Evolutionary conservation across 2,888 invertebrate genomes (phyloP).

Genomic region (Anthophora plumipes): DNA sequence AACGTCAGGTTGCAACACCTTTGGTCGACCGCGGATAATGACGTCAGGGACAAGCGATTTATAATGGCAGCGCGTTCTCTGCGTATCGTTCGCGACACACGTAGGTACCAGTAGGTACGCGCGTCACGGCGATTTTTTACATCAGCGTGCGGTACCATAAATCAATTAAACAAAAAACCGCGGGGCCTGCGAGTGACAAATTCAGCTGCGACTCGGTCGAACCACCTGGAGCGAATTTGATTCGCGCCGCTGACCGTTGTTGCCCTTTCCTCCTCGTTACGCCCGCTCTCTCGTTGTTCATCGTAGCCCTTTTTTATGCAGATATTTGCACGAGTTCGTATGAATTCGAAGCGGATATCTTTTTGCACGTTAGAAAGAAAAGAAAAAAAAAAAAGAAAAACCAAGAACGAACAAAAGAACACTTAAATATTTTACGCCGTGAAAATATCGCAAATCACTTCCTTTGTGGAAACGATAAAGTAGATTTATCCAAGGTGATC

Average conservation of each 20-base stretch:
- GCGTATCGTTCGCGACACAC: constrained; percentile 28
- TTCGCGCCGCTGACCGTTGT: constrained; percentile 40
- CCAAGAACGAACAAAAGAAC: too few species aligned
- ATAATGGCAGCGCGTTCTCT: constrained; percentile 35
- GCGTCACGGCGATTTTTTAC: constrained; percentile 62
- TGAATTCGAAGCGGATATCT: constrained; percentile 1
- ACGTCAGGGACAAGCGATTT: constrained; percentile 34
- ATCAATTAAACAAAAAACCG: constrained; percentile 67
- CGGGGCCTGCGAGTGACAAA: constrained; percentile 61
- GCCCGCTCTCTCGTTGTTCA: constrained; percentile 5
- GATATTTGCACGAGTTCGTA: constrained; percentile 24
- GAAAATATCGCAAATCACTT: too few species aligned
- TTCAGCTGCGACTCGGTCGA: constrained; percentile 59
- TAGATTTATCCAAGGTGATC: too few species aligned
- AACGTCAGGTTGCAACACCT: not conserved
- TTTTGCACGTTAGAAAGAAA: not conserved
- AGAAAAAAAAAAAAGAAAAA: too few species aligned
- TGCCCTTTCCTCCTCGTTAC: constrained; percentile 42
- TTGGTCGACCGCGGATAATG: constrained; percentile 5
- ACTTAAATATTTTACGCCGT: too few species aligned
- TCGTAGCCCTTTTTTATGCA: constrained; percentile 5
- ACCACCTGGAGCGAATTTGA: constrained; percentile 61
- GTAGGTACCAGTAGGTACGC: not conserved
- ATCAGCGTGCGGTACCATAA: constrained; percentile 57
- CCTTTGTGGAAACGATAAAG: too few species aligned